A percentile compares a stretch with the other conserved stretches of the same genome.
phyloP scores from a whole-genome alignment of 2,113 vertebrate species.

The Albula glossodonta region DNA sequence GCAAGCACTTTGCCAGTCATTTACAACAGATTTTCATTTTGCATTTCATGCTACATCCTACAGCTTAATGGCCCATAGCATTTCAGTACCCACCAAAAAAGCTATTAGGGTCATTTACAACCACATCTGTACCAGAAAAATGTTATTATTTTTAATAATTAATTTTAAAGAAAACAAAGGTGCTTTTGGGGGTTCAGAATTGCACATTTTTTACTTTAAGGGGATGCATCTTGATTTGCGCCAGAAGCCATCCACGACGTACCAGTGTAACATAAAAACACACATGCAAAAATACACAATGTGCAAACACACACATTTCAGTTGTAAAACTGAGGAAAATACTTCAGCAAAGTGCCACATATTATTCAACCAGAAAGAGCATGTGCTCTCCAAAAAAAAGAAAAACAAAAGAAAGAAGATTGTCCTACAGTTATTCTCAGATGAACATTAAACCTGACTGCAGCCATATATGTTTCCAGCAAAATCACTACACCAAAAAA shows the following conservation, averaged over 20 bases:
- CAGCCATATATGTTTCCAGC: too few species aligned
- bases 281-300: background rate
- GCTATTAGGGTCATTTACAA: background rate
- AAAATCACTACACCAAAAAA: too few species aligned
- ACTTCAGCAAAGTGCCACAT: background rate
- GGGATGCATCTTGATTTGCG: background rate
- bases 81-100: background rate
- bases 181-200: background rate
- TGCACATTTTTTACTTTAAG: background rate
- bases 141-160: background rate
- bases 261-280: background rate
- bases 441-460: too few species aligned
- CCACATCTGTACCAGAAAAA: background rate
- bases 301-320: too few species aligned
- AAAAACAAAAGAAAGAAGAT: background rate
- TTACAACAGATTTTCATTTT: background rate
- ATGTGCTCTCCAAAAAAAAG: background rate
- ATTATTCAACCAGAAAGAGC: background rate
- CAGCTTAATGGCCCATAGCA: background rate
- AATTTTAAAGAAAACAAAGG: background rate
- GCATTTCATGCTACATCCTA: too few species aligned
- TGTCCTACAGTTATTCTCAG: background rate
- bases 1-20: background rate
- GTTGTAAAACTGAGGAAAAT: background rate
- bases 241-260: background rate